Evolutionary conservation across 2,113 vertebrate species (phyloP), one percentile per base, ranked within the genome.

Genomic region (Micromys minutus): DNA sequence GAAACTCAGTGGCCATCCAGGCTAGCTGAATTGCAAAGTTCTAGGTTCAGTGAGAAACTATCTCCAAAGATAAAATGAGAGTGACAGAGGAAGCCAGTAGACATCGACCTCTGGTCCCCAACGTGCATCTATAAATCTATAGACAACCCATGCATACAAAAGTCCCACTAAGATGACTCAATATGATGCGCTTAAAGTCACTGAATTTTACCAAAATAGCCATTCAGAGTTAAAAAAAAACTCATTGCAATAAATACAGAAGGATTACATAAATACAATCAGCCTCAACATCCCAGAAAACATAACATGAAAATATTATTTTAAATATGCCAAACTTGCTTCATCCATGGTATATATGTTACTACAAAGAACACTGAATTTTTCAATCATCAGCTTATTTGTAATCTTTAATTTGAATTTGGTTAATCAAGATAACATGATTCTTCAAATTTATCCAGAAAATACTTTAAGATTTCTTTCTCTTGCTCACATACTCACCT

Each of bases 221-320:
- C n/a, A 61, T 36, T n/a, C 47, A 72, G 80, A 93, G 65, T 34
- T 84, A 59, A 17, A 97, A 89, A 79, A 93, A 15, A 61, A 29
- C 88, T 92, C n/a, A 90, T 11, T 89, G 34, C 57, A 97, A 85
- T n/a, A 16, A 96, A 74, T 24, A 77, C 45, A 89, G 90, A 89
- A 61, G 52, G 29, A 77, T 87, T 0, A 86, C 31, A 93, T 7
- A 93, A 96, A 74, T 42, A 57, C 13, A 90, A n/a, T 50, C 1
- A 52, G 34, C 16, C 45, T 75, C 11, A 36, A 63, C 65, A 45
- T 72, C 74, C n/a, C 39, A 91, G 45, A 93, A 93, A 77, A 91
- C 5, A 91, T 29, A 50, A 16, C 24, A 89, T 11, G 42, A 91
- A 94, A 94, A 75, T 52, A n/a, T n/a, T 42, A 71, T 47, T 89